phyloP scores from a whole-genome alignment of 2,113 vertebrate genomes.

The Bos javanicus region DNA sequence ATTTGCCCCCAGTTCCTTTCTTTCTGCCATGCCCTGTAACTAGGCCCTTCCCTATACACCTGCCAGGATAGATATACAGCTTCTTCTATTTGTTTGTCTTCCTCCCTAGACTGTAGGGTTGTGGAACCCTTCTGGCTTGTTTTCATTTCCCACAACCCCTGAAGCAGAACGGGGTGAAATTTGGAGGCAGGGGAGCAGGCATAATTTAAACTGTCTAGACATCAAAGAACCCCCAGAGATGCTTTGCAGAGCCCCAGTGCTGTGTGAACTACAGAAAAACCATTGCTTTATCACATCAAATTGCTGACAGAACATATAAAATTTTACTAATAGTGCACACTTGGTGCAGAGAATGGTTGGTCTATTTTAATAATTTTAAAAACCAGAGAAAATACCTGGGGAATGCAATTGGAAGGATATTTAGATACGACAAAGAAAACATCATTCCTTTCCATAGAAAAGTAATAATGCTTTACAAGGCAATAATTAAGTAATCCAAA shows the following conservation, averaged over 20 bases:
- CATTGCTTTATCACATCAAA: conserved; percentile 26
- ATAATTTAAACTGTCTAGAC: conserved; percentile 74
- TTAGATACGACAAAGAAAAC: neutral
- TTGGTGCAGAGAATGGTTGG: neutral
- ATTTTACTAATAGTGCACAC: conserved; percentile 31
- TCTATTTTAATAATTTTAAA: conserved; percentile 27
- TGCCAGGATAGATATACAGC: conserved; percentile 25
- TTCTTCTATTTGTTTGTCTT: conserved; percentile 29
- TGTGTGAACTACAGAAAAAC: conserved; percentile 52
- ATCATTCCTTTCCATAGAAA: neutral
- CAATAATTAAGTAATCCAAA: neutral
- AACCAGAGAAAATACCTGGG: neutral
- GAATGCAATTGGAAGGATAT: conserved; percentile 10
- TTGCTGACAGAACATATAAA: conserved; percentile 45
- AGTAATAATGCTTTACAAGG: neutral
- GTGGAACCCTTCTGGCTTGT: conserved; percentile 59
- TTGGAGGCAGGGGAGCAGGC: conserved; percentile 60
- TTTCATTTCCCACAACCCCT: conserved; percentile 62
- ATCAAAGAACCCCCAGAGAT: conserved; percentile 73
- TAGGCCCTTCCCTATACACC: neutral
- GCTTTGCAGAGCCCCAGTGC: conserved; percentile 37
- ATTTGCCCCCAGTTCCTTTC: neutral
- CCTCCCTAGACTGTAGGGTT: neutral
- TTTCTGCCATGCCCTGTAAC: neutral
- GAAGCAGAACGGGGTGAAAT: conserved; percentile 67